Evolutionary conservation across 2,113 vertebrate species (phyloP).

Genomic region (Morone saxatilis): DNA sequence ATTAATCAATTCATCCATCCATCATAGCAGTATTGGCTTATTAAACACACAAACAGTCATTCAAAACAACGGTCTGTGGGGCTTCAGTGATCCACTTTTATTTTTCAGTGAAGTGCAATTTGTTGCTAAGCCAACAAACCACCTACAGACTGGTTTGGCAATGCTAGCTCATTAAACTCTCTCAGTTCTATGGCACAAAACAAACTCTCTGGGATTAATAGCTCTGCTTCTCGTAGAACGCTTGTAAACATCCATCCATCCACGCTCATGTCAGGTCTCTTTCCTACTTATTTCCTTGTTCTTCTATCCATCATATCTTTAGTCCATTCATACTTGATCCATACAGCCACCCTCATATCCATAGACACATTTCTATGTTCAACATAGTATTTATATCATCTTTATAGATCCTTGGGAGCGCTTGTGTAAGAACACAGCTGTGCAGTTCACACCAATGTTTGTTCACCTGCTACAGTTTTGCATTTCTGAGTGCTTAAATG

Average conservation of each 20-base stretch:
- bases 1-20: slow-evolving; percentile 5
- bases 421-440: neutral
- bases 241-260: neutral
- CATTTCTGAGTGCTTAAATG: neutral
- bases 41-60: neutral
- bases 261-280: neutral
- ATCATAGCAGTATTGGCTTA: slow-evolving; percentile 19
- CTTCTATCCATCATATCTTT: neutral
- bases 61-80: slow-evolving; percentile 44
- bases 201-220: slow-evolving; percentile 42
- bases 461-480: neutral
- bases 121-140: slow-evolving; percentile 60
- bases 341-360: neutral
- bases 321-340: neutral
- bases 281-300: neutral
- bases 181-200: slow-evolving; percentile 51
- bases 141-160: slow-evolving; percentile 73
- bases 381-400: neutral
- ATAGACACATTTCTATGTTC: neutral
- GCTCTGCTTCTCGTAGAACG: slow-evolving; percentile 18
- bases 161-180: slow-evolving; percentile 64
- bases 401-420: neutral
- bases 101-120: slow-evolving; percentile 58
- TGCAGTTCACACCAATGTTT: slow-evolving; percentile 5
- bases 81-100: slow-evolving; percentile 68